phyloP scores from a whole-genome alignment of 2,113 vertebrate genomes.

The Saguinus midas region DNA sequence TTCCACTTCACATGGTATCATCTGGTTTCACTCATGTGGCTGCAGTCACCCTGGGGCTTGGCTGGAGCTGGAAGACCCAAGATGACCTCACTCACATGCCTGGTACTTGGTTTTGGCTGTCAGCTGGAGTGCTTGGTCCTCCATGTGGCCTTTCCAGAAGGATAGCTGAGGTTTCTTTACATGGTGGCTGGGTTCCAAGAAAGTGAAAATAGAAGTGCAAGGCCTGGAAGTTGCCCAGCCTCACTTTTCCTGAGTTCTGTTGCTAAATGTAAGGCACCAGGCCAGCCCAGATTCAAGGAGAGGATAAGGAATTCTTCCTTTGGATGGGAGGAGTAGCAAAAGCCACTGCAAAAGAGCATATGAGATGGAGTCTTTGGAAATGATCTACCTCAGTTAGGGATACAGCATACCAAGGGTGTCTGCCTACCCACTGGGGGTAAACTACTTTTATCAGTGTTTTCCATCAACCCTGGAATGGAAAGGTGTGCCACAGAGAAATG shows the following conservation, averaged over 20 bases:
- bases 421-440: not conserved
- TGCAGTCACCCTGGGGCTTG: not conserved
- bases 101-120: not conserved
- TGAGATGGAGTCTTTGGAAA: not conserved
- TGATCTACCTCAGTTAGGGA: not conserved
- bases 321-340: not conserved
- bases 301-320: not conserved
- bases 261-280: not conserved
- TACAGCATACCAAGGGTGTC: not conserved
- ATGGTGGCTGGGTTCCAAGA: not conserved
- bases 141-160: not conserved
- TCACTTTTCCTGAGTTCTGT: not conserved
- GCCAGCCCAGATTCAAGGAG: not conserved
- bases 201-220: not conserved
- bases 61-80: not conserved
- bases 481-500: not conserved
- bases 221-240: not conserved
- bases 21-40: not conserved
- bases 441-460: not conserved
- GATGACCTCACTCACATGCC: not conserved
- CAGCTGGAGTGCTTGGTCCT: not conserved
- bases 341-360: not conserved
- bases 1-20: too few relatives aligned
- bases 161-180: not conserved
- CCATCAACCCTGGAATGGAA: not conserved